phyloP scores from a whole-genome alignment of 2,113 vertebrate species.

The Petroica traversi region DNA sequence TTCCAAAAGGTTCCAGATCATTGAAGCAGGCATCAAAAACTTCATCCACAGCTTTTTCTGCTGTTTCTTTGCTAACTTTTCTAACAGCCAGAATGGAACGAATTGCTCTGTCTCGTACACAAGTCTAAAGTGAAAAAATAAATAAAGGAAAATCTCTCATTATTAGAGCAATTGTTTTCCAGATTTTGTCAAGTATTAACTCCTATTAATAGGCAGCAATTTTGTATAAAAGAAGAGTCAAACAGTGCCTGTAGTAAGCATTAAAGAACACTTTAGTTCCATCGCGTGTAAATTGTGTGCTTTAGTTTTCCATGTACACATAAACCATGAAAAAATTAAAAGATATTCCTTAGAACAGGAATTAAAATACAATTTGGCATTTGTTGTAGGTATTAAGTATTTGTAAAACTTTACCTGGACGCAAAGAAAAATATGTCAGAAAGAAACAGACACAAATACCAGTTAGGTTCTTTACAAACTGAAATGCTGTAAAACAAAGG shows the following conservation, averaged over 20 bases:
- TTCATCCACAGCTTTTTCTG: slow-evolving; percentile 87
- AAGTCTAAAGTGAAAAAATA: slow-evolving; percentile 75
- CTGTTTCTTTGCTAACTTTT: slow-evolving; percentile 83
- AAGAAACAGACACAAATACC: neutral
- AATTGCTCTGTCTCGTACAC: slow-evolving; percentile 87
- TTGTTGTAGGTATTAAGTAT: neutral
- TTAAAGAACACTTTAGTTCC: neutral
- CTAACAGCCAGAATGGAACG: slow-evolving; percentile 93
- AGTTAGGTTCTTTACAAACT: neutral
- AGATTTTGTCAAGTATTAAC: neutral
- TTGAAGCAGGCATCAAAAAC: slow-evolving; percentile 95
- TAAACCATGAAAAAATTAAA: neutral
- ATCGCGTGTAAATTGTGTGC: neutral
- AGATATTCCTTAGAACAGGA: neutral
- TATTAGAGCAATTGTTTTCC: neutral
- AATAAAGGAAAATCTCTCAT: neutral
- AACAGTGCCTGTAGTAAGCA: neutral
- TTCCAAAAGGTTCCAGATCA: slow-evolving; percentile 91
- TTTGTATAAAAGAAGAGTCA: neutral
- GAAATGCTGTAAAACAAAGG: neutral
- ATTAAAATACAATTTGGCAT: neutral
- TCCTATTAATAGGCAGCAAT: neutral
- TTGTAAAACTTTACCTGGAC: neutral
- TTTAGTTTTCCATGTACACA: neutral
- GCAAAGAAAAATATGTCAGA: neutral